Percentiles rank a stretch among this genome's conserved stretches.
Conservation (phyloP, 2,797 vertebrate species). For the Microctenopoma steveboyesi region DNA sequence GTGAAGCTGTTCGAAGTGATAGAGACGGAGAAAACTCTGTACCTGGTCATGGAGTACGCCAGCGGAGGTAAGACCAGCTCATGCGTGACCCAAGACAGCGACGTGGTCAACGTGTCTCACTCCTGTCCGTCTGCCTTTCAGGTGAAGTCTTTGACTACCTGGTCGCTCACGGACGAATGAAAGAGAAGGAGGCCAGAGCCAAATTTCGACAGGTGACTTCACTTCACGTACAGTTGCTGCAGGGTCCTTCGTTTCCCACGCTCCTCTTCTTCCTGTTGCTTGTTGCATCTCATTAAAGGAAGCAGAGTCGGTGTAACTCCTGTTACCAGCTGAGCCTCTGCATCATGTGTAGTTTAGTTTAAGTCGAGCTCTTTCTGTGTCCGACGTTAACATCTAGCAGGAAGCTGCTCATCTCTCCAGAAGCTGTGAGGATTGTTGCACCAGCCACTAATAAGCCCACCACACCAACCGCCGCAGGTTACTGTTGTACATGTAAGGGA, state of each 20-base stretch:
- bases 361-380: no score
- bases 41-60: slow-evolving; percentile 91
- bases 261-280: background rate
- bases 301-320: no score
- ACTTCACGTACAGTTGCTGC: background rate
- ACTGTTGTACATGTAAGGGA: background rate
- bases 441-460: background rate
- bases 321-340: no score
- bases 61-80: slow-evolving; percentile 85
- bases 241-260: background rate
- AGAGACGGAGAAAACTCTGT: slow-evolving; percentile 90
- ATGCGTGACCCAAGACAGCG: background rate
- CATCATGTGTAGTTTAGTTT: no score
- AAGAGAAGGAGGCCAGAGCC: slow-evolving; percentile 94
- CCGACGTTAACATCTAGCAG: no score
- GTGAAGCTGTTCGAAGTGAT: slow-evolving; percentile 93
- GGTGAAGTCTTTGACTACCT: slow-evolving; percentile 97
- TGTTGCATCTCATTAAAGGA: no score
- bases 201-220: slow-evolving; percentile 95
- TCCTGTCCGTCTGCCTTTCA: slow-evolving; percentile 28
- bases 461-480: background rate
- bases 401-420: no score
- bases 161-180: slow-evolving; percentile 96
- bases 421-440: background rate
- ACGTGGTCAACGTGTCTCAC: background rate